A percentile compares a stretch with the other conserved stretches of the same genome.
phyloP scores from a whole-genome alignment of 2,113 vertebrate species.

The Origma solitaria region DNA sequence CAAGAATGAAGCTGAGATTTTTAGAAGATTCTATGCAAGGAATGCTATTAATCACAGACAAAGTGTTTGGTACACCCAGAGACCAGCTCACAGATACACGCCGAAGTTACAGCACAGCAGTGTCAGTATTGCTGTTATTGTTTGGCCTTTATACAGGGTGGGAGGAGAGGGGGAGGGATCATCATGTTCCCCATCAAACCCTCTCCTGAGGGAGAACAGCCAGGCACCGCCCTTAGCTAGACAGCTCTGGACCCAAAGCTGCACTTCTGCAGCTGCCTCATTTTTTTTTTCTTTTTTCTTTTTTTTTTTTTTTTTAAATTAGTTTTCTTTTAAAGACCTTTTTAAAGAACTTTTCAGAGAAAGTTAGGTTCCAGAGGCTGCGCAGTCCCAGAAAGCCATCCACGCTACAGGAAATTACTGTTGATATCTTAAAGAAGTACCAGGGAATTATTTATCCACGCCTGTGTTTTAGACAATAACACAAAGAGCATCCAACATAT shows the following conservation, averaged over 20 bases:
- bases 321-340: not conserved
- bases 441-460: not conserved
- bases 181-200: slow-evolving; percentile 20
- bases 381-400: not conserved
- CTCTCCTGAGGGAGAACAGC: slow-evolving; percentile 17
- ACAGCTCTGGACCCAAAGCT: not conserved
- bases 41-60: slow-evolving; percentile 4
- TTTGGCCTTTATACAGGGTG: not conserved
- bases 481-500: not conserved
- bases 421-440: not conserved
- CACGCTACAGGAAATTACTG: not conserved
- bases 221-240: slow-evolving; percentile 26
- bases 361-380: not conserved
- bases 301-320: not conserved
- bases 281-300: not conserved
- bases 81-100: not conserved
- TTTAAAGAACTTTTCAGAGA: too few relatives aligned
- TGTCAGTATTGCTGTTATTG: not conserved
- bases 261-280: not conserved
- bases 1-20: not conserved
- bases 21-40: not conserved
- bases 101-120: not conserved
- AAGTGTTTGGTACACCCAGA: not conserved
- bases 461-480: not conserved
- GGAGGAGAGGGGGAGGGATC: slow-evolving; percentile 1